A percentile compares a stretch with the other conserved stretches of the same genome.
Conservation (phyloP, 2,797 vertebrate species). For the Rhinogobio ventralis region DNA sequence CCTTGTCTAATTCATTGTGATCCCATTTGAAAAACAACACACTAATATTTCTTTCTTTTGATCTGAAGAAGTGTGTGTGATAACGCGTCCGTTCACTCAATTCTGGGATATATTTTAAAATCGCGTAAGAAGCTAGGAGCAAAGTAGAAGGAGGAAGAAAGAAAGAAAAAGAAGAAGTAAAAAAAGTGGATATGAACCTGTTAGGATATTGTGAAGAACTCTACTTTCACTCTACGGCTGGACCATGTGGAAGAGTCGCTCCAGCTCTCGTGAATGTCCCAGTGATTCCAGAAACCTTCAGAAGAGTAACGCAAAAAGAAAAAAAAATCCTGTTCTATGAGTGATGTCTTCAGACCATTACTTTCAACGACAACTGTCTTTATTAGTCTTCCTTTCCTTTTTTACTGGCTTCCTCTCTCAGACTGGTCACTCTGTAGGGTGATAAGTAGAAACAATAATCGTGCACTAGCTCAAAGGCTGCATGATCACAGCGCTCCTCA, state of each 20-base stretch:
- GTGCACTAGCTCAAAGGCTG: constrained; percentile 80
- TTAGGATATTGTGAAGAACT: constrained; percentile 83
- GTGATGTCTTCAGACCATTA: constrained; percentile 74
- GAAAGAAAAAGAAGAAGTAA: constrained; percentile 10
- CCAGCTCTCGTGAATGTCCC: constrained; percentile 78
- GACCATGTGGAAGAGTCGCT: constrained; percentile 84
- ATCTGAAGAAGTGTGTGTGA: constrained; percentile 19
- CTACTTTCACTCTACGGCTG: constrained; percentile 85
- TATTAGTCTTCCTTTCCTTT: constrained; percentile 75
- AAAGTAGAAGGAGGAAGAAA: constrained; percentile 2
- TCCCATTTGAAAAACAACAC: neutral
- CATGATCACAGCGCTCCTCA: constrained; percentile 70
- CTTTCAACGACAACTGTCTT: constrained; percentile 75
- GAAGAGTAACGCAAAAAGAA: constrained; percentile 61
- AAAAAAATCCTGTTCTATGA: constrained; percentile 73
- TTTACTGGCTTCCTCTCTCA: constrained; percentile 76
- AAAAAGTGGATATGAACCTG: constrained; percentile 78
- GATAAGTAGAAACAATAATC: constrained; percentile 81
- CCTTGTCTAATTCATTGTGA: neutral
- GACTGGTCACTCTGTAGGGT: constrained; percentile 78
- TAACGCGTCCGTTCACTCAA: neutral
- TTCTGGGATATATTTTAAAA: neutral
- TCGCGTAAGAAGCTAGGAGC: neutral
- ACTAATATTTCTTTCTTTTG: neutral
- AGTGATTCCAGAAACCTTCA: constrained; percentile 76